Evolutionary conservation across 1,140 invertebrate genomes (phyloP).

Genomic region (Zaprionus kolodkinae): DNA sequence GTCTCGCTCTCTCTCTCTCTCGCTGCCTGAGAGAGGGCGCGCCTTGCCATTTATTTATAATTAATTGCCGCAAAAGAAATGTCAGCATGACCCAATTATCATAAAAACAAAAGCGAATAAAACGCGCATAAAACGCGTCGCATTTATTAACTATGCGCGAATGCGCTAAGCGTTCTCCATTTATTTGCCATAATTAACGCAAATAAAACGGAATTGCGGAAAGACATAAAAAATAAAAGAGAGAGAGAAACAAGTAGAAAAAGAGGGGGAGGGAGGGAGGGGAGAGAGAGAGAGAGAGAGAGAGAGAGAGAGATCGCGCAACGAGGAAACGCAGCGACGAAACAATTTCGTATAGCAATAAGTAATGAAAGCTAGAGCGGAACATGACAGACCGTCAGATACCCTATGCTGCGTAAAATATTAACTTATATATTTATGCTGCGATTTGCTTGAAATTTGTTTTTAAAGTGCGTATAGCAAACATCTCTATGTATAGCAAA

Average conservation of each 20-base stretch:
- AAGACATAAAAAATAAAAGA: background rate
- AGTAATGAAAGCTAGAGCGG: background rate
- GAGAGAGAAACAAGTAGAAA: slow-evolving; percentile 7
- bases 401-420: no score
- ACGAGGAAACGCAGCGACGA: background rate
- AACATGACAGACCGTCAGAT: no score
- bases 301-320: no score
- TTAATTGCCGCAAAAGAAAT: slow-evolving; percentile 53
- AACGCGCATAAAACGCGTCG: slow-evolving; percentile 13
- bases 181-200: slow-evolving; percentile 9
- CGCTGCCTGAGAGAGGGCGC: background rate
- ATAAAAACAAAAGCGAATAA: slow-evolving; percentile 30
- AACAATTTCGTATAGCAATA: background rate
- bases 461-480: no score
- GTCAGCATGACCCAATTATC: slow-evolving; percentile 64
- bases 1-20: background rate
- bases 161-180: slow-evolving; percentile 13
- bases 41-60: slow-evolving; percentile 45
- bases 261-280: background rate
- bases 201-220: slow-evolving; percentile 7
- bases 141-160: slow-evolving; percentile 29
- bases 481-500: no score
- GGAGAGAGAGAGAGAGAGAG: no score
- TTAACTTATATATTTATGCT: no score
- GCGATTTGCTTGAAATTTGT: no score